Evolutionary conservation across 2,888 invertebrate genomes (phyloP).

Genomic region (Candidula unifasciata): DNA sequence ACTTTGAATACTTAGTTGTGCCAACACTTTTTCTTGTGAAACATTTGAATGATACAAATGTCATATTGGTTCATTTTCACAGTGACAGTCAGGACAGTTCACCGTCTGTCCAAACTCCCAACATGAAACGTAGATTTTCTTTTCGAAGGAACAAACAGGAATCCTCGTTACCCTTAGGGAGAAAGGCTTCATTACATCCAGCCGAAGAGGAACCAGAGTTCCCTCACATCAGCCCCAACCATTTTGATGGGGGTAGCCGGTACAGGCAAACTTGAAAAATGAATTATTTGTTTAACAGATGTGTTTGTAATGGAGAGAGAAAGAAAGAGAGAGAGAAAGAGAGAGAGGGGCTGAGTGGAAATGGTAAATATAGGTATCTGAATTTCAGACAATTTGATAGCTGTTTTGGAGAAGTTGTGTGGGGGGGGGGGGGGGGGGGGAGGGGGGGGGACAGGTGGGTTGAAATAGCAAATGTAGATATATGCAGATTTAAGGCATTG

Average conservation of each 20-base stretch:
- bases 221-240: slow-evolving; percentile 45
- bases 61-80: slow-evolving; percentile 30
- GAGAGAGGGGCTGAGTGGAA: neutral
- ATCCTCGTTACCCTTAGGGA: neutral
- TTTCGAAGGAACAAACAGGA: slow-evolving; percentile 24
- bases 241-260: slow-evolving; percentile 38
- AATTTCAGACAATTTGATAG: too few species aligned
- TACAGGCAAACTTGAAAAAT: neutral
- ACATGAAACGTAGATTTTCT: slow-evolving; percentile 46
- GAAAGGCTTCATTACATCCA: slow-evolving; percentile 21
- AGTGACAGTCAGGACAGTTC: slow-evolving; percentile 29
- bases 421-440: too few species aligned
- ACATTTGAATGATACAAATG: too few species aligned
- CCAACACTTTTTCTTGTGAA: too few species aligned
- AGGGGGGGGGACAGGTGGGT: too few species aligned
- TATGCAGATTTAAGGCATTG: too few species aligned
- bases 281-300: neutral
- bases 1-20: too few species aligned
- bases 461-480: too few species aligned
- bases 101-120: slow-evolving; percentile 20
- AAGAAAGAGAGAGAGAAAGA: neutral
- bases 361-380: too few species aligned
- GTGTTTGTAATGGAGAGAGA: neutral
- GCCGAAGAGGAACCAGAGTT: slow-evolving; percentile 34
- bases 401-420: too few species aligned